Conservation (phyloP, 2,888 invertebrate species). For the Leptinotarsa tumamoca region DNA sequence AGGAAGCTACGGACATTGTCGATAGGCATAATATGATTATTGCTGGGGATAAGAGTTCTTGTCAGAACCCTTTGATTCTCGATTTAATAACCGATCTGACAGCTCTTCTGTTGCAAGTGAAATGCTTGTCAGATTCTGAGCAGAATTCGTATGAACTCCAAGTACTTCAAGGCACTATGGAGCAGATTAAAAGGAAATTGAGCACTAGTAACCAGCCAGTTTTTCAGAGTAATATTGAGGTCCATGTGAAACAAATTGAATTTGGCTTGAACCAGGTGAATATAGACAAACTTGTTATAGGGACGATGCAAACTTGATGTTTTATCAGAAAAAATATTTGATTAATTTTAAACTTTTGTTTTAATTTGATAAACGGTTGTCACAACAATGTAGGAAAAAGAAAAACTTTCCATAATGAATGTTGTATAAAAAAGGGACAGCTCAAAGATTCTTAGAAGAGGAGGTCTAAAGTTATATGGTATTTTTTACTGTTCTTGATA, state of each 20-base stretch:
- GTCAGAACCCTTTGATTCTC: conserved; percentile 73
- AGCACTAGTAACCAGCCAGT: conserved; percentile 80
- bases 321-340: background rate
- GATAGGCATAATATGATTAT: conserved; percentile 76
- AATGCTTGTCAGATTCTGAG: conserved; percentile 82
- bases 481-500: too few relatives aligned
- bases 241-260: conserved; percentile 91
- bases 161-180: conserved; percentile 88
- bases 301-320: conserved; percentile 36
- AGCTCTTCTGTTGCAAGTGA: conserved; percentile 90
- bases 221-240: conserved; percentile 90
- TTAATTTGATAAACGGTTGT: background rate
- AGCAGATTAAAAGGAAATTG: conserved; percentile 85
- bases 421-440: too few relatives aligned
- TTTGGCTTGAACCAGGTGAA: conserved; percentile 71
- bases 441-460: too few relatives aligned
- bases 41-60: conserved; percentile 69
- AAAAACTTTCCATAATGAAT: background rate
- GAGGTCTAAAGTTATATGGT: too few relatives aligned
- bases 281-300: conserved; percentile 40
- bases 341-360: conserved; percentile 17
- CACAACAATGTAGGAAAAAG: background rate
- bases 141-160: conserved; percentile 92
- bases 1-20: conserved; percentile 86
- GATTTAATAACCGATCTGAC: conserved; percentile 88